Conservation (phyloP, 2,888 invertebrate species). For the Coelinius sp. region DNA sequence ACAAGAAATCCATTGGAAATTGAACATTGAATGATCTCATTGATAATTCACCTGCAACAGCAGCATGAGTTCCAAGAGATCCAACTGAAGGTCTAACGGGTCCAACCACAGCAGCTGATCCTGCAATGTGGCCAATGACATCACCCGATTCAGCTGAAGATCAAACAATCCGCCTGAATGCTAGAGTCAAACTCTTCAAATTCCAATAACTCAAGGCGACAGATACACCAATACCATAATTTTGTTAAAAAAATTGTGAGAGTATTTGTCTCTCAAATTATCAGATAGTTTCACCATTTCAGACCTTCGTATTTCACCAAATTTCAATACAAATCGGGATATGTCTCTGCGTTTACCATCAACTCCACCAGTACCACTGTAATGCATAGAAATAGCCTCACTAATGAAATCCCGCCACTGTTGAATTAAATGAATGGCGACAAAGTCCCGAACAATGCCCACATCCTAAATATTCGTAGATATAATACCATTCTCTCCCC, state of each 20-base stretch:
- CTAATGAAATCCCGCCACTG: neutral
- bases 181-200: too few relatives aligned
- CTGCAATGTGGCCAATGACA: slow-evolving; percentile 1
- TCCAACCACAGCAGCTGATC: slow-evolving; percentile 44
- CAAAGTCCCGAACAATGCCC: slow-evolving; percentile 2
- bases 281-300: neutral
- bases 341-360: neutral
- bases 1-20: neutral
- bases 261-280: neutral
- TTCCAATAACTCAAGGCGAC: too few relatives aligned
- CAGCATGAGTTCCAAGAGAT: neutral
- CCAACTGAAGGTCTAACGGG: slow-evolving; percentile 35
- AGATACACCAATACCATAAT: slow-evolving; percentile 44
- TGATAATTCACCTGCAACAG: slow-evolving; percentile 44
- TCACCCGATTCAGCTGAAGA: slow-evolving; percentile 40
- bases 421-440: neutral
- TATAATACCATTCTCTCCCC: slow-evolving; percentile 1
- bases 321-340: neutral
- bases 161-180: too few relatives aligned
- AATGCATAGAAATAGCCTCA: neutral
- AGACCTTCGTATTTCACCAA: neutral
- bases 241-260: neutral
- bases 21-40: too few relatives aligned
- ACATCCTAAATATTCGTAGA: neutral
- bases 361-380: neutral